Evolutionary conservation across 2,797 vertebrate species (phyloP), one percentile per base, ranked within the genome.

Genomic region (Apogon hyalosoma): DNA sequence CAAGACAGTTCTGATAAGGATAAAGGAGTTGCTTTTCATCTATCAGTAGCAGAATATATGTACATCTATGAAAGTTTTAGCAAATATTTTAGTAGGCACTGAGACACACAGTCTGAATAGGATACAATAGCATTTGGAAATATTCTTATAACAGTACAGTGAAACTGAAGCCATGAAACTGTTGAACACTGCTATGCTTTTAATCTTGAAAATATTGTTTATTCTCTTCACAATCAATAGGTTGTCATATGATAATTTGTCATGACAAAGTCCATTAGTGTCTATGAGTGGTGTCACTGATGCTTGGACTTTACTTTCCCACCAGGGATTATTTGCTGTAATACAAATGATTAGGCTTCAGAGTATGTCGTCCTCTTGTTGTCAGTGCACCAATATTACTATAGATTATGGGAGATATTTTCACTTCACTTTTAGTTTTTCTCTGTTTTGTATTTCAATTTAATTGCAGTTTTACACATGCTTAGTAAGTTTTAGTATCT

Each of bases 111-210:
- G 12, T 42, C 15, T 57, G 28, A 75, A 79, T 79, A 15, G 33
- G 24, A 79, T 64, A 47, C 43, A 56, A 70, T 46, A 41, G 47
- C 36, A 12, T 41, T 60, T 70, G n/a, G 61, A 42, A 51, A 69
- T 62, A 47, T 55, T 28, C 65, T 55, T 77, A 39, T 62, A 31
- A 77, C 60, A 38, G 36, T n/a, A 59, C 15, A 38, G 56, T 50
- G 39, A 16, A 36, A 47, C 21, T 62, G 40, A 75, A 14, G 38
- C 28, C 38, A 60, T 12, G 1, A 58, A 62, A 7, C 24, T 9
- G 42, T 24, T 11, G 54, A 58, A 12, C 28, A n/a, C 6, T 11
- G 0, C 11, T 6, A 13, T 50, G 41, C 42, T 36, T 31, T 16
- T 40, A n/a, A 31, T 64, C 14, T n/a, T 48, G 52, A 49, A 48